Conservation (phyloP, 2,888 invertebrate species). For the Tachina lurida region DNA sequence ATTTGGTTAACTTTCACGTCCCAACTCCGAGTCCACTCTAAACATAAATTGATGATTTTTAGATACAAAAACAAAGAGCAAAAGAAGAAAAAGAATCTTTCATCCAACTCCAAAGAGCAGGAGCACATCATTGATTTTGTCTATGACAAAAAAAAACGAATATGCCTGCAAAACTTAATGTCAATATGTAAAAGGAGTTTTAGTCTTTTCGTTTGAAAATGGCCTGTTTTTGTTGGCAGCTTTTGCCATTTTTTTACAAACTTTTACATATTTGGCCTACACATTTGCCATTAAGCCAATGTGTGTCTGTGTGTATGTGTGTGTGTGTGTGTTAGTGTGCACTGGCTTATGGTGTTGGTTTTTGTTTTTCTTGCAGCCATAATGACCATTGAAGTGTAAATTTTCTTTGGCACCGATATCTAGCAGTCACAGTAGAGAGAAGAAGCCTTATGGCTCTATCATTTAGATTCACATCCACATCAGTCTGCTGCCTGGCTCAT, state of each 20-base stretch:
- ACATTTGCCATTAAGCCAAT: not conserved
- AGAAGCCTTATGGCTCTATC: slow-evolving; percentile 63
- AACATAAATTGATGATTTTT: slow-evolving; percentile 45
- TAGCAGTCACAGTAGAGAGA: slow-evolving; percentile 15
- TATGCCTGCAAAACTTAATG: slow-evolving; percentile 54
- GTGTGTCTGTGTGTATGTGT: not conserved
- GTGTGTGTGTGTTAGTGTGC: not conserved
- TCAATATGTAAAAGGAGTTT: slow-evolving; percentile 58
- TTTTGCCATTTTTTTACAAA: slow-evolving; percentile 1
- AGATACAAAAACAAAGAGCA: slow-evolving; percentile 14
- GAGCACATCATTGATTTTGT: slow-evolving; percentile 55
- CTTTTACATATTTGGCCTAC: slow-evolving; percentile 25
- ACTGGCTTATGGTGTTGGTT: slow-evolving; percentile 22
- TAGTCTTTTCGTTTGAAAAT: slow-evolving; percentile 38
- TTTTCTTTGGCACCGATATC: slow-evolving; percentile 65
- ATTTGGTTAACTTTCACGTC: slow-evolving; percentile 50
- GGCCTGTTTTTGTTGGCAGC: slow-evolving; percentile 30
- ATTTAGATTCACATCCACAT: slow-evolving; percentile 30
- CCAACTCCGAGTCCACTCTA: slow-evolving; percentile 1
- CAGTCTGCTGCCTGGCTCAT: slow-evolving; percentile 47
- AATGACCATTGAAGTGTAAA: slow-evolving; percentile 70
- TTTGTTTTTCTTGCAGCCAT: slow-evolving; percentile 53
- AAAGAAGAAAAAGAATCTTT: slow-evolving; percentile 43
- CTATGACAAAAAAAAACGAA: slow-evolving; percentile 39
- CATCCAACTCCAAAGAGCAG: slow-evolving; percentile 31